Conservation (phyloP, 2,888 invertebrate species). For the Agriopis marginaria region DNA sequence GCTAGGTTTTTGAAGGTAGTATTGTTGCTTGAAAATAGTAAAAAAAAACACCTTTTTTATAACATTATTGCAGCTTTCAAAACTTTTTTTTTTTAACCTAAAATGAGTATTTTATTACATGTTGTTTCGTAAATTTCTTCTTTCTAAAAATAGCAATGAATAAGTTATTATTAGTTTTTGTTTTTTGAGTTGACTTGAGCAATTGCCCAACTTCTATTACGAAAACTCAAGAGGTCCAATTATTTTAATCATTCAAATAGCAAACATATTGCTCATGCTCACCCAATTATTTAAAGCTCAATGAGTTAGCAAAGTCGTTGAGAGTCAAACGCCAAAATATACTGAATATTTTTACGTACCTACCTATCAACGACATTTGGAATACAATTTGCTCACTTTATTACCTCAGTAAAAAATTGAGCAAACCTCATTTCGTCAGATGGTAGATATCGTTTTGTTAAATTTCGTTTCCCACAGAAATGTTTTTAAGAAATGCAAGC, state of each 20-base stretch:
- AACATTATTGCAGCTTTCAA: no score
- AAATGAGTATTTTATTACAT: no score
- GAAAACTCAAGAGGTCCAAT: constrained; percentile 6
- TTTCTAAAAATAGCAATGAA: neutral
- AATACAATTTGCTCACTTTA: neutral
- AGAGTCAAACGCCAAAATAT: constrained; percentile 4
- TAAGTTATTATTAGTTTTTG: no score
- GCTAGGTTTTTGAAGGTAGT: no score
- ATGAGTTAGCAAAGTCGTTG: constrained; percentile 7
- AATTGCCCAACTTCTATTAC: constrained; percentile 7
- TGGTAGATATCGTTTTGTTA: constrained; percentile 8
- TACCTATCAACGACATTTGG: neutral
- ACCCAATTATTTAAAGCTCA: constrained; percentile 8
- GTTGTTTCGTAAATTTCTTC: neutral
- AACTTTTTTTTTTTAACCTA: no score
- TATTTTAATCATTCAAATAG: constrained; percentile 16
- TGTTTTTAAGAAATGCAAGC: no score
- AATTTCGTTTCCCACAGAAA: constrained; percentile 1
- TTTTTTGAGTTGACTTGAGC: neutral
- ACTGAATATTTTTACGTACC: neutral
- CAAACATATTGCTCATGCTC: constrained; percentile 6
- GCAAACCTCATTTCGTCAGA: constrained; percentile 16
- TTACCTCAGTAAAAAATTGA: neutral
- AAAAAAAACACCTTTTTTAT: no score
- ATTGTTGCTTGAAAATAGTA: no score